Base-by-base conservation (phyloP, 2,113 vertebrate genomes). In the Scolopax mira region DNA sequence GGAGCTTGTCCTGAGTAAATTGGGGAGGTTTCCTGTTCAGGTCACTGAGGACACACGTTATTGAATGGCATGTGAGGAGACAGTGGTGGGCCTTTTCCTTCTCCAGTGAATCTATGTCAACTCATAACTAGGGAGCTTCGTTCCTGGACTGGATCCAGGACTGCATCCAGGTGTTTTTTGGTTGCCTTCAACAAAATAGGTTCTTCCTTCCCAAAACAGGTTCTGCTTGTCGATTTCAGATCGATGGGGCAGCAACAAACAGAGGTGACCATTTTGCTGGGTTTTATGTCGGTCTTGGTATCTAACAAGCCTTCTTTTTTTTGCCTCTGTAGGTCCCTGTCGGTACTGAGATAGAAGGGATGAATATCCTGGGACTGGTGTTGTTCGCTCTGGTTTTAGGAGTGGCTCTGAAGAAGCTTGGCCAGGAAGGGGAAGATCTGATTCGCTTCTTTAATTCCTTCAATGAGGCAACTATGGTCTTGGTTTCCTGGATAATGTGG, bases 401-500 rank as follows among this genome's bases (percentile, higher is more conserved):
- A 67, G 99, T 99, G 80, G 99, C 99, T 0, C 96, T 99, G 87
- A 99, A 98, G 94, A 99, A 99, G 87, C 98, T 99, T 33, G 99
- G 99, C 61, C 91, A 89, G 0, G 99, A 99, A 96, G 99, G 99
- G 69, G 99, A 99, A 94, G 99, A 99, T 77, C 98, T 99, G 22
- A 99, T 99, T 79, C 98, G 98, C n/a, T 99, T 99, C 98, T 99
- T 99, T 97, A 99, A 98, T 35, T 98, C 99, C 5, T 99, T 99
- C 97, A 99, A 99, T 11, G 99, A 99, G 91, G 99, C 99, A 21
- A 99, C 99, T 2, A 99, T 99, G 99, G 99, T 99, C 81, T 96
- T 99, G 91, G 99, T 99, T 69, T 98, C 99, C 10, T 99, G 99
- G 99, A 99, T 99, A 96, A 99, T 99, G 99, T 99, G 99, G 99